Base-by-base conservation (phyloP, 2,888 invertebrate species). In the Lypha dubia region DNA sequence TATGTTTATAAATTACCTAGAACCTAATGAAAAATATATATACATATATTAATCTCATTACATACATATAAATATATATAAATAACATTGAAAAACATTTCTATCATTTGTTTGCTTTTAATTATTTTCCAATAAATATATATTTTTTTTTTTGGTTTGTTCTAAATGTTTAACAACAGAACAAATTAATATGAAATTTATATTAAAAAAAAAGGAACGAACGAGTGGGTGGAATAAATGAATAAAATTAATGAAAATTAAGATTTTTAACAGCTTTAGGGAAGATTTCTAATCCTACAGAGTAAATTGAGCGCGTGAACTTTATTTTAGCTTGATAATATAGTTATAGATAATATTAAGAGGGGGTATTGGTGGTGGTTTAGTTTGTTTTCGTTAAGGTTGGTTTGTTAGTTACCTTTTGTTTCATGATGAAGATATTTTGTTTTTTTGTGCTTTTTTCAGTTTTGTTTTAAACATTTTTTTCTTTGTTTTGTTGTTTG, bases 311-410 rank as follows among this genome's bases (percentile, higher is more conserved):
- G 86, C 81, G 86, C 86, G 86, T 87, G 88, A 70, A 81, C 88
- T 88, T 89, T 89, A 89, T 89, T 88, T 89, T 89, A 89, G 89
- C 89, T 88, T 88, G 67, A 67, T 73, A 56, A 63, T 76, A 67
- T 75, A 81, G 28, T 75, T 81, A 20, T 35, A 53, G 58, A 28
- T 79, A 46, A 56, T 53, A 79, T 53, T 56, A 82, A 74, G 68
- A 63, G 68, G 67, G 62, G 65, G 67, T 63, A 38, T 77, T 71
- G 62, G 74, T 81, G 81, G 80, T 74, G 80, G 80, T 76, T 73
- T 84, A 73, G 65, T 63, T 63, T 75, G 44, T 56, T 51, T 58
- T 58, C 32, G n/a, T 75, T 38, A 62, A 74, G 46, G 63, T 71
- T 53, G 62, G 32, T 76, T 86, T 60, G 35, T 82, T 68, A 71